Evolutionary conservation across 53 echinoderm and acorn worm species (phyloP).

Genomic region (Patiria pectinifera): DNA sequence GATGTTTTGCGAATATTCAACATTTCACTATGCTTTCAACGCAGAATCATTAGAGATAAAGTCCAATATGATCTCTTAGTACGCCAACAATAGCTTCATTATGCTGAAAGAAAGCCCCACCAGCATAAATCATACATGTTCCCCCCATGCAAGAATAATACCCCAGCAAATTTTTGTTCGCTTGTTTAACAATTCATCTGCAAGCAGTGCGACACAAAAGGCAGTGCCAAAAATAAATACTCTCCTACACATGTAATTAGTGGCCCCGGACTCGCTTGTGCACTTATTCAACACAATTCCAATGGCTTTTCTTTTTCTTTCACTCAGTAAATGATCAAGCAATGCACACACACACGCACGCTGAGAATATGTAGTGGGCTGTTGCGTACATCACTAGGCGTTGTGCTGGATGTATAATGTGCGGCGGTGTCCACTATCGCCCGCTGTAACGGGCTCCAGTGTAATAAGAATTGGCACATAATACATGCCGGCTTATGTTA

Average conservation of each 20-base stretch:
- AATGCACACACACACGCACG: not conserved
- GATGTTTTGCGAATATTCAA: no score
- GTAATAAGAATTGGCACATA: conserved; percentile 28
- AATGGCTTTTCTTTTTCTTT: not conserved
- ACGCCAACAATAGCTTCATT: not conserved
- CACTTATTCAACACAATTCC: not conserved
- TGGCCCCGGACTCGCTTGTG: not conserved
- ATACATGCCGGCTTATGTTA: conserved; percentile 50
- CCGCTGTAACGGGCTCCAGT: not conserved
- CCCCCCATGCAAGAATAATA: no score
- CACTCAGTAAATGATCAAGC: not conserved
- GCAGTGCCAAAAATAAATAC: not conserved
- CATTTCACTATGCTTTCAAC: no score
- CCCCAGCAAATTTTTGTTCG: no score
- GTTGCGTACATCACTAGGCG: not conserved
- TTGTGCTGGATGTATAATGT: not conserved
- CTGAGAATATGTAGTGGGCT: not conserved
- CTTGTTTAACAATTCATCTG: not conserved
- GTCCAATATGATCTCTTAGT: no score
- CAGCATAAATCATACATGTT: no score
- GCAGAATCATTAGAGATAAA: no score
- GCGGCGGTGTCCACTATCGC: not conserved
- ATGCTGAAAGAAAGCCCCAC: no score
- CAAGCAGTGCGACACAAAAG: not conserved
- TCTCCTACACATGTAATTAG: not conserved